A percentile compares a stretch with the other conserved stretches of the same genome.
Conservation (phyloP, 92 coral and sea anemone genomes). For the Umimayanthus chanpuru region DNA sequence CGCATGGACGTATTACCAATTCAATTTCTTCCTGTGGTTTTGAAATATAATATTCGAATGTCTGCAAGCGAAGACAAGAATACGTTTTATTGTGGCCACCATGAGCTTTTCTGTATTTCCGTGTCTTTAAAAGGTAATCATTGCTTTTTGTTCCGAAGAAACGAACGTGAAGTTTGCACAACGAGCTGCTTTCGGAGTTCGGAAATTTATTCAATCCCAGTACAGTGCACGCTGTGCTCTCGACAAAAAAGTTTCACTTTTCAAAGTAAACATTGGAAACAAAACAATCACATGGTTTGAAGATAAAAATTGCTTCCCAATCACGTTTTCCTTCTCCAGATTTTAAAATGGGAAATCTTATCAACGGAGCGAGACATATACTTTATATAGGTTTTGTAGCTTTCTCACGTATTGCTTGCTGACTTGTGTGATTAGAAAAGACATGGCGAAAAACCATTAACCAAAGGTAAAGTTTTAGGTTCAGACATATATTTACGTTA, state of each 20-base stretch:
- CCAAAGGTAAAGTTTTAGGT: background rate
- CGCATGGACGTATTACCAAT: background rate
- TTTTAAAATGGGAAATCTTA: slow-evolving; percentile 3
- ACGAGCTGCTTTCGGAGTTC: slow-evolving; percentile 21
- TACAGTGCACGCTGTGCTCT: slow-evolving; percentile 15
- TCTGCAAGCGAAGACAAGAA: slow-evolving; percentile 28
- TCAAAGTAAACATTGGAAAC: slow-evolving; percentile 35
- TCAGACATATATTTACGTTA: background rate
- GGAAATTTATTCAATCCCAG: slow-evolving; percentile 10
- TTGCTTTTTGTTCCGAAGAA: background rate
- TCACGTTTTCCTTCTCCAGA: background rate
- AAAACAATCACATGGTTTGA: slow-evolving; percentile 34
- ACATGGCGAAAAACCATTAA: background rate
- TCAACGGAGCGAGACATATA: background rate
- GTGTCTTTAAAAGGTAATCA: slow-evolving; percentile 11
- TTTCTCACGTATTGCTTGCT: background rate
- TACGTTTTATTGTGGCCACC: background rate
- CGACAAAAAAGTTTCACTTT: slow-evolving; percentile 13
- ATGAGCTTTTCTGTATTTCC: background rate
- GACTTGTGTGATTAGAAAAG: background rate
- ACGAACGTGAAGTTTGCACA: background rate
- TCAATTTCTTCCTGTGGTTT: background rate
- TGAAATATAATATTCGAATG: slow-evolving; percentile 29
- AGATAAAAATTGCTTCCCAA: slow-evolving; percentile 11
- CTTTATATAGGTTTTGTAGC: background rate